Evolutionary conservation across 2,113 vertebrate species (phyloP).

Genomic region (Ondatra zibethicus): DNA sequence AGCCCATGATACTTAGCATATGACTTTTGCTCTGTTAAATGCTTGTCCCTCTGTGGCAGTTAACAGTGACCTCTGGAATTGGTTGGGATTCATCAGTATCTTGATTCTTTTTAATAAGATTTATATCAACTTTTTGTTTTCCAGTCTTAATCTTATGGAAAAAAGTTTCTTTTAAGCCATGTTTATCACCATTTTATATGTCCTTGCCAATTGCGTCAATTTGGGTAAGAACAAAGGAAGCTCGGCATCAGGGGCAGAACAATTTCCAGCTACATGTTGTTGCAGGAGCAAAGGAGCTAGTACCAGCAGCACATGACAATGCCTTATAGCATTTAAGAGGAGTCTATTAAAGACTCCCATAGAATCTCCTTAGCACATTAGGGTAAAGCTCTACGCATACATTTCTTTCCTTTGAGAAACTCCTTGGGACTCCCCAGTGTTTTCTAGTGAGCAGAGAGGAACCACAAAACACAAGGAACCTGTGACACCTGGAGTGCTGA

Average conservation of each 20-base stretch:
- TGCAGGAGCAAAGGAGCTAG: too few relatives aligned
- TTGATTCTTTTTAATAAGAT: background rate
- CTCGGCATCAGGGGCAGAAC: background rate
- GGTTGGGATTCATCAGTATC: background rate
- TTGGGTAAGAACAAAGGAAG: background rate
- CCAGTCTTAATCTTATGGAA: background rate
- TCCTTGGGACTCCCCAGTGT: background rate
- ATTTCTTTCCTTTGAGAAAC: background rate
- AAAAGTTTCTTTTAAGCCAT: background rate
- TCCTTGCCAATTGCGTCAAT: background rate
- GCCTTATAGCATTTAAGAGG: background rate
- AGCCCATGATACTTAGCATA: background rate
- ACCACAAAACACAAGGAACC: background rate
- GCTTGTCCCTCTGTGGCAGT: background rate
- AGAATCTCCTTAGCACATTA: background rate
- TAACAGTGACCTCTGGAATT: background rate
- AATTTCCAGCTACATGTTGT: too few relatives aligned
- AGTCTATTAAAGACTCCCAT: background rate
- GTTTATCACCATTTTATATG: background rate
- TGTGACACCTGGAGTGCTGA: fast-evolving
- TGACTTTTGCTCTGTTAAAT: background rate
- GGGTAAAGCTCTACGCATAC: background rate
- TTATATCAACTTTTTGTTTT: background rate
- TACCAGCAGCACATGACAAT: background rate
- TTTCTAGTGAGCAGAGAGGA: background rate